Evolutionary conservation across 2,797 vertebrate species (phyloP).

Genomic region (Mycteria americana): DNA sequence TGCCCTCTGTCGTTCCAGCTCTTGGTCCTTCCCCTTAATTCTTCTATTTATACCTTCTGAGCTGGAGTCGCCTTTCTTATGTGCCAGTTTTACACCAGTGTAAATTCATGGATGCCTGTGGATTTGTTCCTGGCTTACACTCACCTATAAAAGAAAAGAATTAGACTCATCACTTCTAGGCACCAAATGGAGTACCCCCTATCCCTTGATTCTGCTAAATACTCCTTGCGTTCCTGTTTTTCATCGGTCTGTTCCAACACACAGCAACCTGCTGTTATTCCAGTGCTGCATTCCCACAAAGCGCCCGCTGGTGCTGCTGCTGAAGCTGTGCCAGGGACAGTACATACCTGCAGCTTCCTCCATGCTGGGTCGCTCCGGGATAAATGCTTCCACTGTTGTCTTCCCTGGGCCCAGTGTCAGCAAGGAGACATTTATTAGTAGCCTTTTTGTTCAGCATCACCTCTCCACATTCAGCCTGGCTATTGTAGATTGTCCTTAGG

Average conservation of each 20-base stretch:
- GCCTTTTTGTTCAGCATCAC: neutral
- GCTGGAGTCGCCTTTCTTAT: neutral
- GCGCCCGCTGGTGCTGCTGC: neutral
- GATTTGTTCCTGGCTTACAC: neutral
- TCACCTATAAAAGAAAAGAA: neutral
- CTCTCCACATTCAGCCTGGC: neutral
- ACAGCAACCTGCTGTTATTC: neutral
- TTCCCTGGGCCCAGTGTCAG: neutral
- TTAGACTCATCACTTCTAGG: neutral
- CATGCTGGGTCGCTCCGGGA: neutral
- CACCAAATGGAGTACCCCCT: neutral
- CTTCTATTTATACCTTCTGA: slow-evolving; percentile 28
- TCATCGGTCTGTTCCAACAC: neutral
- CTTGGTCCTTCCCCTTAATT: neutral
- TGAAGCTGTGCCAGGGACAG: neutral
- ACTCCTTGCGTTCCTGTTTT: neutral
- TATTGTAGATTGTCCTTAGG: neutral
- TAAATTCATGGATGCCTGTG: neutral
- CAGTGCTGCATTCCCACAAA: neutral
- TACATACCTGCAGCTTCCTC: neutral
- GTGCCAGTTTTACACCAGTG: neutral
- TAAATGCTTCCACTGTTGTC: neutral
- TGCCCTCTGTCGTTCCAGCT: neutral
- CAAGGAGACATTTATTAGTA: neutral
- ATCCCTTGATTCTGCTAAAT: neutral